Percentiles rank a stretch among this genome's conserved stretches.
Evolutionary conservation across 2,888 invertebrate species (phyloP).

Genomic region (Neoascia interrupta): DNA sequence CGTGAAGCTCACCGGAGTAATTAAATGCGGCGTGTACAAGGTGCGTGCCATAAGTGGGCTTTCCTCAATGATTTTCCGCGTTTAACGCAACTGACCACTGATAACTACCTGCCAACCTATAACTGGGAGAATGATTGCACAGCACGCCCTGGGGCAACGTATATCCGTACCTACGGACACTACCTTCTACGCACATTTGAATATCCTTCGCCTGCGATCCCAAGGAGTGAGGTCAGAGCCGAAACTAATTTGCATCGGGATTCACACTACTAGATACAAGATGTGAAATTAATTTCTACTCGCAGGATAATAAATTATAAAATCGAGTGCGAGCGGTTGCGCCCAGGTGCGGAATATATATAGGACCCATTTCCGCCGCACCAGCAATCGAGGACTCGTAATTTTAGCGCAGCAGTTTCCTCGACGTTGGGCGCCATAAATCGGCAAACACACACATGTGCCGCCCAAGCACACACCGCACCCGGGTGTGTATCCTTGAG

Average conservation of each 20-base stretch:
- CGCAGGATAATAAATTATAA: slow-evolving; percentile 62
- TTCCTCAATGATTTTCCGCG: slow-evolving; percentile 64
- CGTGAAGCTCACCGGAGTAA: slow-evolving; percentile 60
- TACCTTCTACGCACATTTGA: slow-evolving; percentile 56
- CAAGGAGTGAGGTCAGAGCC: slow-evolving; percentile 40
- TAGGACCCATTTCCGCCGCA: slow-evolving; percentile 58
- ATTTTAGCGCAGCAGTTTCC: slow-evolving; percentile 54
- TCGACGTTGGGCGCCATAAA: slow-evolving; percentile 33
- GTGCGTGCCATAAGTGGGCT: slow-evolving; percentile 67
- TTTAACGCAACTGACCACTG: slow-evolving; percentile 65
- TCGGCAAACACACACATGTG: slow-evolving; percentile 15
- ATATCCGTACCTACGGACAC: neutral
- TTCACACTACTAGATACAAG: slow-evolving; percentile 24
- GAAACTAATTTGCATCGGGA: slow-evolving; percentile 50
- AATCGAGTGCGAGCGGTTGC: slow-evolving; percentile 62
- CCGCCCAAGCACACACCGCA: neutral
- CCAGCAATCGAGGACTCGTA: slow-evolving; percentile 33
- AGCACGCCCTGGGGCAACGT: slow-evolving; percentile 42
- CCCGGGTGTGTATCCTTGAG: slow-evolving; percentile 39
- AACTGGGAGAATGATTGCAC: slow-evolving; percentile 52
- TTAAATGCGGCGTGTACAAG: slow-evolving; percentile 56
- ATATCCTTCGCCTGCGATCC: slow-evolving; percentile 32
- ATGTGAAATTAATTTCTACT: slow-evolving; percentile 61
- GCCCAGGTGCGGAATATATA: slow-evolving; percentile 65
- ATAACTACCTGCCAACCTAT: slow-evolving; percentile 61